Percentiles rank a stretch among this genome's conserved stretches.
Conservation (phyloP, 1,140 invertebrate species). For the Doryteuthis pealeii region DNA sequence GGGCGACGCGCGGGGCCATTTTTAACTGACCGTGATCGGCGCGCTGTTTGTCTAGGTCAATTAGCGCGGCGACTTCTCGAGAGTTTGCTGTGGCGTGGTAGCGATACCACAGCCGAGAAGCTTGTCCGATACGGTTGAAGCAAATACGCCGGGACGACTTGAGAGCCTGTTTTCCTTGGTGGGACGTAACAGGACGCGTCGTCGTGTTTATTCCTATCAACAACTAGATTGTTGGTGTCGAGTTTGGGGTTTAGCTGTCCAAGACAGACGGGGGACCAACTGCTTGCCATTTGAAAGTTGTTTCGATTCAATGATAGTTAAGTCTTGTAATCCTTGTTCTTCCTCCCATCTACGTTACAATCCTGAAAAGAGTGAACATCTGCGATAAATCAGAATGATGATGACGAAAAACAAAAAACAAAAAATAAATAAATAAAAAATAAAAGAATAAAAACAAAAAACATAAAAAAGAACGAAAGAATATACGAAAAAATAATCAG, state of each 20-base stretch:
- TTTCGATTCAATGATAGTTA: background rate
- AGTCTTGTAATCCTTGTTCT: background rate
- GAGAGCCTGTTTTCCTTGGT: conserved; percentile 12
- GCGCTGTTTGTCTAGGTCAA: conserved; percentile 30
- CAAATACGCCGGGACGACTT: conserved; percentile 33
- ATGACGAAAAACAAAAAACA: background rate
- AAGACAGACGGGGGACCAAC: conserved; percentile 36
- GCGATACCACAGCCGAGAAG: conserved; percentile 39
- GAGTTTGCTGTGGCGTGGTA: conserved; percentile 24
- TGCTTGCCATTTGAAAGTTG: conserved; percentile 30
- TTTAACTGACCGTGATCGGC: conserved; percentile 15
- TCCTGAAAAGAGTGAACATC: background rate
- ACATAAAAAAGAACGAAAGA: background rate
- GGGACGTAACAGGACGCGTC: conserved; percentile 26
- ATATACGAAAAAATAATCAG: background rate
- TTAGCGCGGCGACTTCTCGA: conserved; percentile 33
- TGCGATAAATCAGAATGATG: background rate
- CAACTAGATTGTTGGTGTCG: conserved; percentile 17
- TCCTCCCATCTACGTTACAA: background rate
- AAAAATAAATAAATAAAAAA: background rate
- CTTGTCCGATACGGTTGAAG: conserved; percentile 47
- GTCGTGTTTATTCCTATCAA: conserved; percentile 37
- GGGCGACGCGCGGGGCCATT: conserved; percentile 26
- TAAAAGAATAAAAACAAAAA: background rate
- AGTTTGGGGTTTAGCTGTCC: conserved; percentile 22